Conservation (phyloP, 2,888 invertebrate species). For the Kryphioiulus occultus region DNA sequence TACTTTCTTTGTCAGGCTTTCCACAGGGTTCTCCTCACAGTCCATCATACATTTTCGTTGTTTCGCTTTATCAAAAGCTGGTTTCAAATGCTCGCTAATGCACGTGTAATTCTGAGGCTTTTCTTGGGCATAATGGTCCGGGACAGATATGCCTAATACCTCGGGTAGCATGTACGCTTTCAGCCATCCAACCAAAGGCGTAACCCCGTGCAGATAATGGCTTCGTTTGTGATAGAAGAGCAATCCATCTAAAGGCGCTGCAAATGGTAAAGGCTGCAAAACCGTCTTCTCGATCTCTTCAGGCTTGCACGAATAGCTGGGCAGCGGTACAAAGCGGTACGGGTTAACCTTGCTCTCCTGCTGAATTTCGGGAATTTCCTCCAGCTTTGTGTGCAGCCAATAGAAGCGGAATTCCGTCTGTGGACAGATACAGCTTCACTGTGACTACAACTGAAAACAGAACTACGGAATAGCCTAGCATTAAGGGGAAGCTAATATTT, state of each 20-base stretch:
- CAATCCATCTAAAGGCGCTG: slow-evolving; percentile 77
- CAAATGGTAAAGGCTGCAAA: slow-evolving; percentile 55
- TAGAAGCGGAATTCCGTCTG: slow-evolving; percentile 84
- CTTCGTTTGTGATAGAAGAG: slow-evolving; percentile 88
- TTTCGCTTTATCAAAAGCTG: slow-evolving; percentile 53
- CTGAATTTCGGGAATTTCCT: slow-evolving; percentile 69
- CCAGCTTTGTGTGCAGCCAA: slow-evolving; percentile 79
- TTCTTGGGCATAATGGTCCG: slow-evolving; percentile 56
- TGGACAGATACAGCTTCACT: slow-evolving; percentile 25
- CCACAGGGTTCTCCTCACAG: slow-evolving; percentile 50
- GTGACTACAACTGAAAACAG: neutral
- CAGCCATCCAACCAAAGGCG: slow-evolving; percentile 92
- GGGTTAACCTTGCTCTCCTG: slow-evolving; percentile 55
- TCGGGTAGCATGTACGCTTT: slow-evolving; percentile 88
- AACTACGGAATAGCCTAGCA: neutral
- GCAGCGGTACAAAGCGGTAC: slow-evolving; percentile 66
- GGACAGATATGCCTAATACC: slow-evolving; percentile 68
- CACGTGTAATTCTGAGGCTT: slow-evolving; percentile 55
- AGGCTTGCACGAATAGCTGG: slow-evolving; percentile 59
- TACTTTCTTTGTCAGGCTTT: neutral
- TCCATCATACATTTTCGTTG: slow-evolving; percentile 53
- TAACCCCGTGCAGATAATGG: slow-evolving; percentile 78
- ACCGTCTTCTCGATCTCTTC: slow-evolving; percentile 59
- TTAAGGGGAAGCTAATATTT: neutral
- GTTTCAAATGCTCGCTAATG: slow-evolving; percentile 53